A percentile compares a stretch with the other conserved stretches of the same genome.
Evolutionary conservation across 2,888 invertebrate species (phyloP).

Genomic region (Pyrgus malvae): DNA sequence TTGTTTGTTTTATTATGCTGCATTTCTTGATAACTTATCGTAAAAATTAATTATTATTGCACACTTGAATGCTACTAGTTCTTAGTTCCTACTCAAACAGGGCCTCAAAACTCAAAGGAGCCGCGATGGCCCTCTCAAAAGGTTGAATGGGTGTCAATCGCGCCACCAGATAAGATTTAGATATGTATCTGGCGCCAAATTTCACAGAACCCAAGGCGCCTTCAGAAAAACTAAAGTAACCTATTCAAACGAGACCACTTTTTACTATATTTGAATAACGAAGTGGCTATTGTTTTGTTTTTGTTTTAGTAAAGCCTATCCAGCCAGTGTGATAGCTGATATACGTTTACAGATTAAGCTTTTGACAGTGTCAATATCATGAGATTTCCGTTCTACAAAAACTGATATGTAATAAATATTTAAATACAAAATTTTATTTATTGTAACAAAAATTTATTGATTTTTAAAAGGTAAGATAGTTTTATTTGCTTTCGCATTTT

Average conservation of each 20-base stretch:
- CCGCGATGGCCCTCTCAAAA: conserved; percentile 47
- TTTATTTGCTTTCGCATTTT: no score
- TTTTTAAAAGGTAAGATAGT: no score
- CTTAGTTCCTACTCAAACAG: conserved; percentile 5
- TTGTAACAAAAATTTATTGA: no score
- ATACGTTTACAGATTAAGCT: not conserved
- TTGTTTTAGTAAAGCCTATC: conserved; percentile 7
- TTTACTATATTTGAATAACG: conserved; percentile 22
- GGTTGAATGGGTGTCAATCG: conserved; percentile 66
- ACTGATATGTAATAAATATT: no score
- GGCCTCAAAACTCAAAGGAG: conserved; percentile 48
- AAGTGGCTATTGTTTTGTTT: conserved; percentile 23
- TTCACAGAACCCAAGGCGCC: conserved; percentile 64
- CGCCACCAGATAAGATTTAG: conserved; percentile 59
- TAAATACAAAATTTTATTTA: no score
- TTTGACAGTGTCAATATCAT: no score
- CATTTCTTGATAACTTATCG: no score
- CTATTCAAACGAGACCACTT: conserved; percentile 42
- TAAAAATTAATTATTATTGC: not conserved
- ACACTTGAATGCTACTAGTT: not conserved
- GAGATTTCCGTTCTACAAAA: not conserved
- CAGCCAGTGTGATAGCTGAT: not conserved
- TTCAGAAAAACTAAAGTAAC: conserved; percentile 39
- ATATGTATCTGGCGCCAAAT: conserved; percentile 76
- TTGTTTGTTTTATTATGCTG: no score